These are phyloP conservation scores for Pseudomyrmex cubaensis DNA, from an alignment of 1,140 invertebrate species.

Conservation along the genomic window DNA sequence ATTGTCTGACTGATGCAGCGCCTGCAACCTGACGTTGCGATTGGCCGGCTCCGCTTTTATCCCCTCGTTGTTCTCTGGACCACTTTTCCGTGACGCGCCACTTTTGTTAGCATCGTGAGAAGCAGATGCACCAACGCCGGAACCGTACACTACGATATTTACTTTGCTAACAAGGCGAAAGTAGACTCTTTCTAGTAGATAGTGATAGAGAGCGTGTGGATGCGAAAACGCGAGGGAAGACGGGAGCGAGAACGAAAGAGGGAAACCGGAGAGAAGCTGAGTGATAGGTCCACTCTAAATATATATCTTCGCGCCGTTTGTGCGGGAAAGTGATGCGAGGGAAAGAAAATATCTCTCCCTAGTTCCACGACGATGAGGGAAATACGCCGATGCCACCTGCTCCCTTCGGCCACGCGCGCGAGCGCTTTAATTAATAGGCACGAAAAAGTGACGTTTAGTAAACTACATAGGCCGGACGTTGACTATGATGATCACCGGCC, in stretches of 20 bases:
- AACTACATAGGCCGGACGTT: slow-evolving; percentile 43
- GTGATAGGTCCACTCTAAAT: slow-evolving; percentile 42
- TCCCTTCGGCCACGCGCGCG: background rate
- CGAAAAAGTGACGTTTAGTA: slow-evolving; percentile 67
- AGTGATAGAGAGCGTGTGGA: slow-evolving; percentile 48
- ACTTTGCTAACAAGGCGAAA: slow-evolving; percentile 75
- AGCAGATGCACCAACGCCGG: slow-evolving; percentile 66
- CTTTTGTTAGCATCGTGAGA: slow-evolving; percentile 70
- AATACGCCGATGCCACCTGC: slow-evolving; percentile 56
- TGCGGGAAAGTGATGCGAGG: slow-evolving; percentile 9
- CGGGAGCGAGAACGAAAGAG: slow-evolving; percentile 27
- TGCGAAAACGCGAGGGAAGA: background rate
- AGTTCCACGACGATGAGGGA: slow-evolving; percentile 46
- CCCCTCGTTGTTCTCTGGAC: slow-evolving; percentile 9
- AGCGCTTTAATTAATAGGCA: slow-evolving; percentile 66
- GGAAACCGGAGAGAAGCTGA: background rate
- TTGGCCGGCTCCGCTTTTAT: slow-evolving; percentile 58
- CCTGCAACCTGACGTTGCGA: slow-evolving; percentile 69
- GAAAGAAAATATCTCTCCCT: slow-evolving; percentile 30
- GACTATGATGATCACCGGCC: slow-evolving; percentile 22
- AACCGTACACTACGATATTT: slow-evolving; percentile 63
- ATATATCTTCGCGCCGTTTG: slow-evolving; percentile 48
- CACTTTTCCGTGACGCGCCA: slow-evolving; percentile 60
- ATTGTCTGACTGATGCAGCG: slow-evolving; percentile 72
- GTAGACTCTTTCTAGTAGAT: slow-evolving; percentile 53